phyloP scores from a whole-genome alignment of 2,888 invertebrate species.

The Thera britannica region DNA sequence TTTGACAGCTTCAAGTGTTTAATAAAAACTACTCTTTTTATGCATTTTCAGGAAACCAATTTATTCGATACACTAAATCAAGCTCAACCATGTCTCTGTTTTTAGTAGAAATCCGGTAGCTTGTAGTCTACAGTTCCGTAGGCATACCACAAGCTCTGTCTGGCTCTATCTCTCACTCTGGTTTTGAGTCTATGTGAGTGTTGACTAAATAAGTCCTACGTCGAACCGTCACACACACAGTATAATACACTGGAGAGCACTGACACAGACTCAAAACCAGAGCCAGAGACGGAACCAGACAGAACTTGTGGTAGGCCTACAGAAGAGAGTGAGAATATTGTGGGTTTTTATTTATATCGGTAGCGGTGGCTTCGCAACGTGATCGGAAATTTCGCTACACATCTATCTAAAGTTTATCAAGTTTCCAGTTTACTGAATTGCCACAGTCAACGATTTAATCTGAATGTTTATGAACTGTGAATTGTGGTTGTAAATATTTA shows the following conservation, averaged over 20 bases:
- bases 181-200: no score
- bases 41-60: background rate
- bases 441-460: constrained; percentile 10
- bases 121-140: constrained; percentile 31
- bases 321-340: constrained; percentile 45
- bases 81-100: no score
- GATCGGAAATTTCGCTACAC: constrained; percentile 25
- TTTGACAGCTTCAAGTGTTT: no score
- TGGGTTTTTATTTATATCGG: constrained; percentile 46
- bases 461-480: constrained; percentile 1
- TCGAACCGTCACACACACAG: no score
- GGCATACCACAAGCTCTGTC: no score
- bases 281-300: no score
- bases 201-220: no score
- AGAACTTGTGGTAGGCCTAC: no score
- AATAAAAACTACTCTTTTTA: no score
- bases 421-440: constrained; percentile 14
- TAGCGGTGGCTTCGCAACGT: constrained; percentile 29
- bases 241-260: no score
- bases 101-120: constrained; percentile 3
- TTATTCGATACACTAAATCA: background rate
- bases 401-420: constrained; percentile 20
- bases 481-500: background rate
- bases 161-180: no score
- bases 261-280: no score